Base-by-base conservation (phyloP, 2,113 vertebrate genomes). In the Microtus richardsoni region DNA sequence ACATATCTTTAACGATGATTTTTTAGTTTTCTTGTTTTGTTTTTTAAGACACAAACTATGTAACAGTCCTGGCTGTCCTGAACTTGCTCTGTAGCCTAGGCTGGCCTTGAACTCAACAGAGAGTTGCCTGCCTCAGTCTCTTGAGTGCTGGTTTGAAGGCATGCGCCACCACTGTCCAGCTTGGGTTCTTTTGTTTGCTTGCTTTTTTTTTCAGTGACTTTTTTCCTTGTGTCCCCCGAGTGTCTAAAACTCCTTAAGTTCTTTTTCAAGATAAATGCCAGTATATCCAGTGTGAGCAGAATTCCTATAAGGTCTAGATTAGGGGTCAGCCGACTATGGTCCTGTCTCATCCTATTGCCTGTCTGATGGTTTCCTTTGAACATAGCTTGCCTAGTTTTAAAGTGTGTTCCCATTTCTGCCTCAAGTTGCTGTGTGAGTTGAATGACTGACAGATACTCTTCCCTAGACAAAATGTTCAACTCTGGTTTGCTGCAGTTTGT, bases 201-300 rank as follows among this genome's bases (percentile, higher is more conserved):
- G 28, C 26, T 66, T 66, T 68, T 30, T 33, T 68, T 33, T 68
- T 14, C 22, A 54, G 33, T 52, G 33, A 39, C 30, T 19, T 90
- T 89, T 84, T 93, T 78, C 58, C 44, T 95, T 68, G 77, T 83
- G 0, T 89, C 44, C 74, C 24, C 88, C 73, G 8, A 77, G 0
- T 91, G 22, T 30, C 26, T 95, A 22, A 92, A 4, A 71, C 58
- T 66, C 60, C 66, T 77, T 87, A 75, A 19, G n/a, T 93, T 94
- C n/a, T 17, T 94, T 89, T 22, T 87, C 47, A 87, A 68, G 22
- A n/a, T 91, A 66, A 88, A 95, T 74, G 82, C 22, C 52, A 95
- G 41, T 89, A 41, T 44, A 78, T 83, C 79, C 88, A 89, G 77
- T 16, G 13, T 86, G 30, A 47, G 68, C 36, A 58, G 78, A 60